A percentile compares a stretch with the other conserved stretches of the same genome.
Conservation (phyloP, 2,888 invertebrate species). For the Pandemis cinnamomeana region DNA sequence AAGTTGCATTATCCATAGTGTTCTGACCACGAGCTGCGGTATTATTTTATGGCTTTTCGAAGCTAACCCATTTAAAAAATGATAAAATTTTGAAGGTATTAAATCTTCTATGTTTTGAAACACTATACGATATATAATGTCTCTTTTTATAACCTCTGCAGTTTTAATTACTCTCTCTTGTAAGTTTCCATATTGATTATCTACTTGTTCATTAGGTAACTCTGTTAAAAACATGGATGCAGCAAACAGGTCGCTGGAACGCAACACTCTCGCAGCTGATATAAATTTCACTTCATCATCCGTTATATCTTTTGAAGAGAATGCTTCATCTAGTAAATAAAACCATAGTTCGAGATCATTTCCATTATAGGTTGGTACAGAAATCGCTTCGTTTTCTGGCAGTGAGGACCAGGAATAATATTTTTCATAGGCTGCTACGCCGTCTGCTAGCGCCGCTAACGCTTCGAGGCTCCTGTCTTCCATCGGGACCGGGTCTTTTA, state of each 20-base stretch:
- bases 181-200: constrained; percentile 8
- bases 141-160: background rate
- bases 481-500: constrained; percentile 6
- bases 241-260: background rate
- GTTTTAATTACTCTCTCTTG: constrained; percentile 18
- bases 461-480: constrained; percentile 7
- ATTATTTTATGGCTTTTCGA: background rate
- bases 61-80: constrained; percentile 2
- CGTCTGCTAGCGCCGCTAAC: constrained; percentile 10
- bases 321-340: constrained; percentile 9
- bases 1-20: constrained; percentile 25
- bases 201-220: constrained; percentile 1
- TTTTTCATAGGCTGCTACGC: constrained; percentile 11
- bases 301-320: constrained; percentile 7
- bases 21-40: constrained; percentile 13
- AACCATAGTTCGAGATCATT: constrained; percentile 18
- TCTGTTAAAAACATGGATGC: constrained; percentile 16
- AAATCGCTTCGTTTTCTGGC: background rate
- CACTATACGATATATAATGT: background rate
- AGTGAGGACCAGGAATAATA: constrained; percentile 5
- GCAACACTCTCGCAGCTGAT: background rate
- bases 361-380: background rate
- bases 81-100: background rate
- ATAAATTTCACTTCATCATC: constrained; percentile 16
- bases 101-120: constrained; percentile 3